Evolutionary conservation across 1,140 invertebrate species (phyloP), one percentile per base, ranked within the genome.

Genomic region (Danaus plexippus): DNA sequence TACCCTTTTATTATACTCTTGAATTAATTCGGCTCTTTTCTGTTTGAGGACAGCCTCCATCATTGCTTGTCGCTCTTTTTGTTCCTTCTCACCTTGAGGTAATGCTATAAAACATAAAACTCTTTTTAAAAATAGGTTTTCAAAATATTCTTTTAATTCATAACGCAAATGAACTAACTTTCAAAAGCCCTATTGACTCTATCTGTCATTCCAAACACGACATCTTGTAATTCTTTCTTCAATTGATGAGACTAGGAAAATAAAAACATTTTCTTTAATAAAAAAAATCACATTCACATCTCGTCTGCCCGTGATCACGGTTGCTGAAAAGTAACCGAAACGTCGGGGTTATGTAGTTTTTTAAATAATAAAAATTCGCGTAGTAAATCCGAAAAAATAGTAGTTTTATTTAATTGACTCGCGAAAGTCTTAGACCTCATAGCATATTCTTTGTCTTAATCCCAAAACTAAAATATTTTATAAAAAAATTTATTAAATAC

Each of bases 1-100:
- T 68, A 75, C 73, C 64, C 71, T 54, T 50, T 63, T 64, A 9
- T 59, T 72, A 47, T 61, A 80, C n/a, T 78, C 71, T 11, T 57
- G 69, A 4, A 74, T 68, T 55, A 77, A 41, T n/a, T 69, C 71
- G 0, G 47, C 47, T 55, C 64, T 61, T 40, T 59, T 69, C 41
- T 55, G 58, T 54, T 63, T 72, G 6, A 69, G 13, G 6, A 59
- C 50, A 6, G 53, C 32, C 10, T 66, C 49, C n/a, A 78, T 12
- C 10, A 61, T 13, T 8, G 22, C 10, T 12, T 71, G 51, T 45
- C 66, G 67, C 9, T 54, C 49, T 64, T 69, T 70, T 11, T 56
- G 56, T 2, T 57, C 55, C 22, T 61, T 63, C 12, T 67, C 63
- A 8, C 50, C 59, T 54, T 72, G 52, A 11, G 74, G 57, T 9